Evolutionary conservation across 1,140 invertebrate species (phyloP).

Genomic region (Heliconius melpomene): DNA sequence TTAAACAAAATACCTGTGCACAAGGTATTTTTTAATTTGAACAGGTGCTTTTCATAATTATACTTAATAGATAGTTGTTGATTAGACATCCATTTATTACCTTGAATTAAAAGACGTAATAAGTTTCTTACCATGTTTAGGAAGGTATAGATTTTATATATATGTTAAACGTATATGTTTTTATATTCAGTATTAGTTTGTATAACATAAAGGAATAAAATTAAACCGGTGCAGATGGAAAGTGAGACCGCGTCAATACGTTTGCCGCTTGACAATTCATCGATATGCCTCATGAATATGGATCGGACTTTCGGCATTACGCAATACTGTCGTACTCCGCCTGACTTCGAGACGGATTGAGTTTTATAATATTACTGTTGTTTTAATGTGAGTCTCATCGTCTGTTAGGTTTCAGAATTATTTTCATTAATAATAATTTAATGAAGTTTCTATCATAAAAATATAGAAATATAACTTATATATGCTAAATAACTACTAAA

Average conservation of each 20-base stretch:
- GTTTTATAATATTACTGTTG: conserved; percentile 28
- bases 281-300: conserved; percentile 66
- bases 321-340: conserved; percentile 49
- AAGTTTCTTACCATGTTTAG: no score
- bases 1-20: no score
- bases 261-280: conserved; percentile 62
- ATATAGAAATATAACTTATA: no score
- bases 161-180: background rate
- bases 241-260: conserved; percentile 46
- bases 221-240: conserved; percentile 36
- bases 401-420: background rate
- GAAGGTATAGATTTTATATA: background rate
- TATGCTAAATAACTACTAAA: no score
- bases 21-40: no score
- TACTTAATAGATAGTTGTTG: no score
- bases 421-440: background rate
- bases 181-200: background rate
- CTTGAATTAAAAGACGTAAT: no score
- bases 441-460: background rate
- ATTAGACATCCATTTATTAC: no score
- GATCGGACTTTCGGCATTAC: conserved; percentile 63
- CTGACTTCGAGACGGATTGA: conserved; percentile 41
- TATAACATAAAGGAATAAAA: background rate
- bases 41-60: no score
- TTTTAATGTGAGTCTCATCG: background rate